Evolutionary conservation across 2,113 vertebrate species (phyloP), one percentile per base, ranked within the genome.

Genomic region (Pagrus major): DNA sequence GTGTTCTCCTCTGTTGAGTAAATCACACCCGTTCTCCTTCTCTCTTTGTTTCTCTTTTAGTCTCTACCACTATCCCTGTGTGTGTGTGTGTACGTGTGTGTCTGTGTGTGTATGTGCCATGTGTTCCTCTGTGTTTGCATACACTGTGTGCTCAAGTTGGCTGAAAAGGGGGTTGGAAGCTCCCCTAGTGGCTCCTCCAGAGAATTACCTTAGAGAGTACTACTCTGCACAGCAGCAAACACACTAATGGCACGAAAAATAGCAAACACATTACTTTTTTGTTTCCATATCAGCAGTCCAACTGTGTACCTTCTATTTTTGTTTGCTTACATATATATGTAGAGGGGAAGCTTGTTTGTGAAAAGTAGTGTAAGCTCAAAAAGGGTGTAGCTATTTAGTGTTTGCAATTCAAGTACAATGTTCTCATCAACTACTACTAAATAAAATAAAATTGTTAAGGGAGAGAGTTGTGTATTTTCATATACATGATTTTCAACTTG

Each of bases 121-220:
- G 56, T 61, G 59, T 51, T 71, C 55, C 59, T 81, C 58, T 80
- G 15, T 66, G 69, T 89, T 76, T 87, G 72, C 46, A 63, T 69
- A 31, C 61, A 75, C 9, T 78, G 64, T 72, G 58, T 81, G 63
- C 72, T 78, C 58, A 79, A 64, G 71, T 90, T 91, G 86, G 59
- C 80, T 85, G 65, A 80, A 92, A 90, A 89, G 80, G 85, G 86
- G 88, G 87, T 80, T 83, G 84, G 87, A 91, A 92, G 91, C 89
- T 92, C 94, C 94, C 91, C 94, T 94, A 93, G 94, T 94, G 94
- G 94, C 74, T 68, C 65, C 91, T 92, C 91, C 63, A 72, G 88
- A 86, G 91, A 92, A 90, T 92, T 88, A 83, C 93, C 82, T 88
- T 9, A 23, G 91, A 93, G 87, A 89, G 71, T 68, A 64, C 37